These are phyloP conservation scores for Netelia fuscicornis DNA, from an alignment of 2,888 invertebrate genomes.

Conservation along the genomic window DNA sequence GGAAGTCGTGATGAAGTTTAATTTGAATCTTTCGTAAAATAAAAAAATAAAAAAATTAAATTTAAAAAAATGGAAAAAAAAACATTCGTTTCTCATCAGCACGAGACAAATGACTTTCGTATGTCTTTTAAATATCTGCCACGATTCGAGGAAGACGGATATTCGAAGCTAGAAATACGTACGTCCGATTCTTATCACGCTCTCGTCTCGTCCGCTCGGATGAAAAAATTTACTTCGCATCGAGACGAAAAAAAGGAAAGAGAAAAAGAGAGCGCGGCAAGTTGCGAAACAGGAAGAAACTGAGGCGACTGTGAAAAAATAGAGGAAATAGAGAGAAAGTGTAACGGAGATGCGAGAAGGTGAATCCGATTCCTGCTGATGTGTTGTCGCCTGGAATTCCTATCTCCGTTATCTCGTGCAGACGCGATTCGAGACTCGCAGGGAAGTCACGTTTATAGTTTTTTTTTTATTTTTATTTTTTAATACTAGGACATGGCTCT, in stretches of 20 bases:
- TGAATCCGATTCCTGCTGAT: constrained; percentile 38
- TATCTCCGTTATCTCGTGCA: constrained; percentile 40
- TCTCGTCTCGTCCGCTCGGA: no score
- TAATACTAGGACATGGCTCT: constrained; percentile 21
- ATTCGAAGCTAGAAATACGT: no score
- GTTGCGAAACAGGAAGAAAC: not conserved
- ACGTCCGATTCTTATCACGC: no score
- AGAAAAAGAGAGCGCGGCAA: not conserved
- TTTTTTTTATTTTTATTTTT: not conserved
- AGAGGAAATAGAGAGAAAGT: constrained; percentile 13
- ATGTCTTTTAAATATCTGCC: no score
- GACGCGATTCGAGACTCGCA: constrained; percentile 50
- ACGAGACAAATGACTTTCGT: no score
- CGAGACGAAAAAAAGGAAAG: not conserved
- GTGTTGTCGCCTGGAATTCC: not conserved
- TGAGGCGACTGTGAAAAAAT: not conserved
- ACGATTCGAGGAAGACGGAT: no score
- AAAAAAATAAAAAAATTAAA: no score
- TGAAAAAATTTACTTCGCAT: not conserved
- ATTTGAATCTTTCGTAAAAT: not conserved
- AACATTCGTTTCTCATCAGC: no score
- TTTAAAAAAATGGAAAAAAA: no score
- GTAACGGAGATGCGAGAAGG: not conserved
- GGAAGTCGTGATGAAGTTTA: not conserved
- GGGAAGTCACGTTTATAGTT: constrained; percentile 42